These are phyloP conservation scores for Ficedula albicollis DNA, from an alignment of 2,797 vertebrate genomes.

Conservation along the genomic window DNA sequence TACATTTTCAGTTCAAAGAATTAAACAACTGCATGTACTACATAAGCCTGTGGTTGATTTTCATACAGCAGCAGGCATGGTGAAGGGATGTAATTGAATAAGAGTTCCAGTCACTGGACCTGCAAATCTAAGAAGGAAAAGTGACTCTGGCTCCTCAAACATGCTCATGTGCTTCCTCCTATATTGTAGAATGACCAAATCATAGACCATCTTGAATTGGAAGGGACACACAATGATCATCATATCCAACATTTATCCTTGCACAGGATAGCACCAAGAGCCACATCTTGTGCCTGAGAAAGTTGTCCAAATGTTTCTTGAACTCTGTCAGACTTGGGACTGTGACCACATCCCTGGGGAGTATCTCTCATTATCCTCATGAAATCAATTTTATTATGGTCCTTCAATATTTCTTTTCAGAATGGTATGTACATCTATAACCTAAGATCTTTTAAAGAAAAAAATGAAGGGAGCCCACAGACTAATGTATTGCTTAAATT, in stretches of 20 bases:
- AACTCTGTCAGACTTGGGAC: background rate
- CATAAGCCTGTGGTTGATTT: background rate
- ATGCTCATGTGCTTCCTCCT: background rate
- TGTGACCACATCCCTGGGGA: background rate
- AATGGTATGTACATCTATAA: background rate
- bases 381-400: background rate
- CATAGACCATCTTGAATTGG: background rate
- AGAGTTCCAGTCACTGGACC: background rate
- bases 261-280: background rate
- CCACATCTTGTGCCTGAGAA: background rate
- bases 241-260: background rate
- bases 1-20: background rate
- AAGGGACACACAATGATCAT: background rate
- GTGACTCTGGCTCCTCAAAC: background rate
- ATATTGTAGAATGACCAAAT: background rate
- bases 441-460: background rate
- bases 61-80: background rate
- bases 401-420: background rate
- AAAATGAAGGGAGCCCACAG: background rate
- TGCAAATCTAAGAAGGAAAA: background rate
- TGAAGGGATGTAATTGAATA: background rate
- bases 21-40: background rate
- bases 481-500: background rate
- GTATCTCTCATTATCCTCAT: background rate
- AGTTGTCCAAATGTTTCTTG: background rate